A percentile compares a stretch with the other conserved stretches of the same genome.
Conservation (phyloP, 1,140 invertebrate genomes). For the Drosophila ironensis region DNA sequence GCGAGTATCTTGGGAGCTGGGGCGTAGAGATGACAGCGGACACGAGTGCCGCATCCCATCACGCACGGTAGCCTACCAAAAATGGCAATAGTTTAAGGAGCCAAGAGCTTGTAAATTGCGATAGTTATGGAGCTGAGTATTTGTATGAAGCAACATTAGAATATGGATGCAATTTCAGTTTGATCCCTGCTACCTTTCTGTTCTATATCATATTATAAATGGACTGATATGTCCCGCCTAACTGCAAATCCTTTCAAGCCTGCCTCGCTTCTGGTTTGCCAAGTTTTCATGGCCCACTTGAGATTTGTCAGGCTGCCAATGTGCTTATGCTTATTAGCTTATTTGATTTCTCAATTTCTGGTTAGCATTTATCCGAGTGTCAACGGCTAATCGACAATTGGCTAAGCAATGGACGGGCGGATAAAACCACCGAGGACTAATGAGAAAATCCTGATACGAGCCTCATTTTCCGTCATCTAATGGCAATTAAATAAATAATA, state of each 20-base stretch:
- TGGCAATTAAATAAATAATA: slow-evolving; percentile 15
- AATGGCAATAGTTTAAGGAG: neutral
- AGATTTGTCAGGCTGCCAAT: slow-evolving; percentile 39
- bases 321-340: slow-evolving; percentile 15
- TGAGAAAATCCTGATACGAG: slow-evolving; percentile 26
- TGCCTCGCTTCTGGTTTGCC: slow-evolving; percentile 5
- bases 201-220: neutral
- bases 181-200: too few relatives aligned
- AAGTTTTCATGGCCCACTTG: slow-evolving; percentile 20
- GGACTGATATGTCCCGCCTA: neutral
- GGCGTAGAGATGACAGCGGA: slow-evolving; percentile 23
- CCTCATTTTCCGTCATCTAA: slow-evolving; percentile 32
- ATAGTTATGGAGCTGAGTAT: neutral
- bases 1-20: slow-evolving; percentile 22
- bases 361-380: slow-evolving; percentile 31
- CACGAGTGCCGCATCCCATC: slow-evolving; percentile 18
- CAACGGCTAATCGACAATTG: slow-evolving; percentile 30
- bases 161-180: neutral
- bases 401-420: slow-evolving; percentile 29
- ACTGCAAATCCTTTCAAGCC: slow-evolving; percentile 24
- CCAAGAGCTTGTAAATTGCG: too few relatives aligned
- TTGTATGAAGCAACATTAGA: neutral
- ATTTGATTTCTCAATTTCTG: slow-evolving; percentile 23
- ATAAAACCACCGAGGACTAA: slow-evolving; percentile 17
- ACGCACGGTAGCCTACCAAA: slow-evolving; percentile 22